Evolutionary conservation across 2,797 vertebrate species (phyloP).

Genomic region (Serranus cabrilla): DNA sequence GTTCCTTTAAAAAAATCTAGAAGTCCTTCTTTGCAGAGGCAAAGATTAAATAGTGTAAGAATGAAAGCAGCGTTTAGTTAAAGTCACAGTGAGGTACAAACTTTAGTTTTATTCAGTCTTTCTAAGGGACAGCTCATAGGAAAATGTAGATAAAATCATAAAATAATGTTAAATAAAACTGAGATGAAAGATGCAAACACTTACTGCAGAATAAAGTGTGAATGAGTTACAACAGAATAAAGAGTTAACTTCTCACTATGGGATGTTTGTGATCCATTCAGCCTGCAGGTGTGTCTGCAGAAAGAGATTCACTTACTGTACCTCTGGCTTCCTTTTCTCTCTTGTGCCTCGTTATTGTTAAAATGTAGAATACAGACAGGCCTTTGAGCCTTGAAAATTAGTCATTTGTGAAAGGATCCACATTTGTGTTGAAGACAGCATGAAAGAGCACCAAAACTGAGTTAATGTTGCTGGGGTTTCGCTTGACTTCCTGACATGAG

Average conservation of each 20-base stretch:
- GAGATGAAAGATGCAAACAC: no score
- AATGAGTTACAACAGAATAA: conserved; percentile 3
- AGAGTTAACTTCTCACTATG: background rate
- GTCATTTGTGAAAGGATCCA: conserved; percentile 74
- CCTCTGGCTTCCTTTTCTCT: conserved; percentile 7
- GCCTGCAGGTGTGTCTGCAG: background rate
- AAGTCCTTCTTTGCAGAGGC: no score
- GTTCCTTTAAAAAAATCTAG: no score
- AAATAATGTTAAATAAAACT: no score
- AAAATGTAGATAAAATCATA: no score
- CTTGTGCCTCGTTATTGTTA: conserved; percentile 6
- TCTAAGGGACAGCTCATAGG: no score
- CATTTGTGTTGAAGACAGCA: conserved; percentile 47
- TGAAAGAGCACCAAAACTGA: conserved; percentile 46
- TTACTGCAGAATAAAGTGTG: background rate
- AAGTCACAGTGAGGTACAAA: no score
- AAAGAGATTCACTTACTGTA: conserved; percentile 27
- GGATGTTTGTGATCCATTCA: background rate
- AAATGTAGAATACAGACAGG: conserved; percentile 23
- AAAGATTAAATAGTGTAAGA: no score
- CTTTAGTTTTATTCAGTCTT: no score
- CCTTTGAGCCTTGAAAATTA: conserved; percentile 67
- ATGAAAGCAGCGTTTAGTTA: no score
- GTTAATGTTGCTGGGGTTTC: conserved; percentile 56
- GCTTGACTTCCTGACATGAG: conserved; percentile 37